phyloP scores from a whole-genome alignment of 2,888 invertebrate genomes.

The Callyntrura guangdongensis region DNA sequence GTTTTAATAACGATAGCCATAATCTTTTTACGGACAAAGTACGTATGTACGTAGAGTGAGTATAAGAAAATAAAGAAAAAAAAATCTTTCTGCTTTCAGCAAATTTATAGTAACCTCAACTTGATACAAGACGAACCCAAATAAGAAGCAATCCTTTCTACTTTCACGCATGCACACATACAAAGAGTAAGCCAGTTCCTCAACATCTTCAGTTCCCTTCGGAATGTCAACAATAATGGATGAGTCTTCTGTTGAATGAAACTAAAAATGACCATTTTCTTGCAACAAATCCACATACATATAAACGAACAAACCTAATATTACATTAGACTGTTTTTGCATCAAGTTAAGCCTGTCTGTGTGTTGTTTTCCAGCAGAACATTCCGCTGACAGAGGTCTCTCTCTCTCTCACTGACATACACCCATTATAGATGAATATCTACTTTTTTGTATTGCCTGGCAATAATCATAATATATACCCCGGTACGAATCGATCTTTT shows the following conservation, averaged over 20 bases:
- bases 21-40: neutral
- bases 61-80: no score
- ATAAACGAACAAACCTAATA: conserved; percentile 6
- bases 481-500: conserved; percentile 62
- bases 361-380: neutral
- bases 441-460: neutral
- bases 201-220: conserved; percentile 51
- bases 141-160: no score
- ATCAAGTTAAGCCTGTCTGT: neutral
- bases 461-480: neutral
- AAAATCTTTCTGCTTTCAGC: no score
- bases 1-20: conserved; percentile 8
- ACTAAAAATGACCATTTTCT: conserved; percentile 20
- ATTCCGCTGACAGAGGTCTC: neutral
- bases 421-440: neutral
- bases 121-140: no score
- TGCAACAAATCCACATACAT: neutral
- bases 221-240: conserved; percentile 59
- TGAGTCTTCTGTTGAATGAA: conserved; percentile 52
- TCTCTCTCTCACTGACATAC: neutral
- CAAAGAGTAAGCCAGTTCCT: conserved; percentile 36
- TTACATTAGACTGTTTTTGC: neutral
- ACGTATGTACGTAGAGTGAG: neutral
- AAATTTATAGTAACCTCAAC: no score
- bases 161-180: neutral